Evolutionary conservation across 2,797 vertebrate genomes (phyloP).

Genomic region (Peromyscus aztecus): DNA sequence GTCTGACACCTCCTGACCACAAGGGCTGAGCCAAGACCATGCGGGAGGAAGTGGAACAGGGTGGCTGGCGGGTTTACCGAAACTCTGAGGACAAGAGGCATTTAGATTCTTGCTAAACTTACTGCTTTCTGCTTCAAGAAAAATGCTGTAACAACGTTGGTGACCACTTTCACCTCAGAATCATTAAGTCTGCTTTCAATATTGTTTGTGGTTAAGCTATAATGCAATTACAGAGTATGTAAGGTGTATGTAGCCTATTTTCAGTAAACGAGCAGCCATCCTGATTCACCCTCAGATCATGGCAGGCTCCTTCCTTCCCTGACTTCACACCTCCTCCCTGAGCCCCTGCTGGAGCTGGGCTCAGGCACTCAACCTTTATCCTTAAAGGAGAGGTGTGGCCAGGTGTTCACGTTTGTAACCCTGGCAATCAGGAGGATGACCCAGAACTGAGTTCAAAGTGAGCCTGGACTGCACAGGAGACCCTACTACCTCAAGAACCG

Average conservation of each 20-base stretch:
- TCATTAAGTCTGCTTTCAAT: background rate
- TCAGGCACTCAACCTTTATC: background rate
- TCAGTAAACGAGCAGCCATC: background rate
- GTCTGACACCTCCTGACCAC: background rate
- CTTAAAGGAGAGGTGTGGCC: background rate
- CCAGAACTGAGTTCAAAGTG: background rate
- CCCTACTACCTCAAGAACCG: background rate
- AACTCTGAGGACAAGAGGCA: background rate
- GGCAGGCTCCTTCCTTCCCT: background rate
- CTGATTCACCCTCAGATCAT: background rate
- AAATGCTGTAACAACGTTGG: background rate
- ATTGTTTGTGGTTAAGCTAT: background rate
- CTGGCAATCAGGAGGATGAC: background rate
- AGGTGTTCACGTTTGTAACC: background rate
- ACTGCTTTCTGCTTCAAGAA: background rate
- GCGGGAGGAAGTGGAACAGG: background rate
- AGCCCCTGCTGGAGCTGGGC: background rate
- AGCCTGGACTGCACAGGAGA: background rate
- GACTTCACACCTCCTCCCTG: background rate
- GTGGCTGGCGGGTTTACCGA: background rate
- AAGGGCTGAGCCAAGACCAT: background rate
- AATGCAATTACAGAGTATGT: background rate
- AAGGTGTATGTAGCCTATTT: background rate
- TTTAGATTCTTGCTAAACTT: background rate
- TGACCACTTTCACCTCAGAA: background rate